Evolutionary conservation across 2,888 invertebrate genomes (phyloP).

Genomic region (Eupeodes luniger): DNA sequence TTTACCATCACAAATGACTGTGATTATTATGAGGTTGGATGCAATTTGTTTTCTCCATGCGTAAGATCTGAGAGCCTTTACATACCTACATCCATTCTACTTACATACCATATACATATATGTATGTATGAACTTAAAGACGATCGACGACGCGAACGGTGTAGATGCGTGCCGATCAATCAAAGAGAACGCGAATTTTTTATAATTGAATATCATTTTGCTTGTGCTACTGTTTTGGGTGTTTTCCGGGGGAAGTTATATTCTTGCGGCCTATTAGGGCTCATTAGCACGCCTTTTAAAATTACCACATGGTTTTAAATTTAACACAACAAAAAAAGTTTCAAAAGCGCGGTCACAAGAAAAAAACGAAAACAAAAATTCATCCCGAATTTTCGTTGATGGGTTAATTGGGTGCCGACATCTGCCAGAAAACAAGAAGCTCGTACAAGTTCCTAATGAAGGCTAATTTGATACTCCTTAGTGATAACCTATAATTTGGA

Average conservation of each 20-base stretch:
- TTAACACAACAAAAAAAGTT: constrained; percentile 16
- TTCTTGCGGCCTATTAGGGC: constrained; percentile 61
- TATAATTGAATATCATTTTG: constrained; percentile 42
- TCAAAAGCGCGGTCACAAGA: constrained; percentile 7
- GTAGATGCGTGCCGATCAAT: constrained; percentile 53
- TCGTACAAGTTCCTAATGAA: constrained; percentile 19
- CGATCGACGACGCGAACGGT: not conserved
- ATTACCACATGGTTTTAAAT: constrained; percentile 19
- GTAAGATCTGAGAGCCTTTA: constrained; percentile 29
- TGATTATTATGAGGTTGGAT: constrained; percentile 65
- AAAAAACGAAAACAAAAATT: not conserved
- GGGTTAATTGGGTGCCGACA: constrained; percentile 62
- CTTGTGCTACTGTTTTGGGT: constrained; percentile 48
- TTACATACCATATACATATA: too few relatives aligned
- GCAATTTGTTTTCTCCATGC: constrained; percentile 60
- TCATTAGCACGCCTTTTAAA: constrained; percentile 66
- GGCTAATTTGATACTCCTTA: constrained; percentile 50
- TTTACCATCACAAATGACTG: constrained; percentile 66
- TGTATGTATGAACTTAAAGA: too few relatives aligned
- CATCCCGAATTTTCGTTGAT: constrained; percentile 10
- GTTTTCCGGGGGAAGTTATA: constrained; percentile 22
- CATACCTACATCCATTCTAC: too few relatives aligned
- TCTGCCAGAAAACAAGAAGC: constrained; percentile 68
- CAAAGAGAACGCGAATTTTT: constrained; percentile 32
- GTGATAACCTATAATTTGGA: constrained; percentile 18